Conservation (phyloP, 2,113 vertebrate species). For the Tiliqua scincoides region DNA sequence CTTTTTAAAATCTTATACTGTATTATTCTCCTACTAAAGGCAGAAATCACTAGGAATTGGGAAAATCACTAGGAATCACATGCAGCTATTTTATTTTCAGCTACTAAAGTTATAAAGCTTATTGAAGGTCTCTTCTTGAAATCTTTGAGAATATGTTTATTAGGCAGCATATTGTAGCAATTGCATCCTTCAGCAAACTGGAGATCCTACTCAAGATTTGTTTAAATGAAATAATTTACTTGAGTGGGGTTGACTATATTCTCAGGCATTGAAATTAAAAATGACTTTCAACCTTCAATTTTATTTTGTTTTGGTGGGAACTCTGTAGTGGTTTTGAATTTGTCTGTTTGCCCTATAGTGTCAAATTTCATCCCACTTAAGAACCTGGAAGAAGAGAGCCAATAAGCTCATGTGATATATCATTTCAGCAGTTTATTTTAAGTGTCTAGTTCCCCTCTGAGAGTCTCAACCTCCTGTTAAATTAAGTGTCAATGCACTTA, state of each 20-base stretch:
- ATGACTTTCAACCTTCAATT: accelerated
- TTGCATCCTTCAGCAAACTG: not conserved
- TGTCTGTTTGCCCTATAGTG: slow-evolving; percentile 1
- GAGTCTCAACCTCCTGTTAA: not conserved
- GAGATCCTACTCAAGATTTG: not conserved
- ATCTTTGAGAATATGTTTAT: not conserved
- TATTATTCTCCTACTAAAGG: not conserved
- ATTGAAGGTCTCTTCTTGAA: not conserved
- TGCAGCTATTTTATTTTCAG: not conserved
- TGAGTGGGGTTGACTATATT: not conserved
- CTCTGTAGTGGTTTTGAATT: slow-evolving; percentile 1
- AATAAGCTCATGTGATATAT: slow-evolving; percentile 14
- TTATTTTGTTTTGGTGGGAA: not conserved
- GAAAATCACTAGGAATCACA: not conserved
- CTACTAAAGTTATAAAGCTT: not conserved
- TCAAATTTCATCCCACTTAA: not conserved
- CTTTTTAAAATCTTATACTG: not conserved
- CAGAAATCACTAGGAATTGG: not conserved
- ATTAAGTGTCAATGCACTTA: not conserved
- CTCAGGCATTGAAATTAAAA: not conserved
- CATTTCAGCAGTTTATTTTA: slow-evolving; percentile 6
- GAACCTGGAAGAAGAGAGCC: slow-evolving; percentile 25
- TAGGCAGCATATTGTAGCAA: not conserved
- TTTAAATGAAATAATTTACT: not conserved
- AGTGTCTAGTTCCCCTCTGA: not conserved